These are phyloP conservation scores for Corvus hawaiiensis DNA, from an alignment of 2,113 vertebrate genomes.

Conservation along the genomic window DNA sequence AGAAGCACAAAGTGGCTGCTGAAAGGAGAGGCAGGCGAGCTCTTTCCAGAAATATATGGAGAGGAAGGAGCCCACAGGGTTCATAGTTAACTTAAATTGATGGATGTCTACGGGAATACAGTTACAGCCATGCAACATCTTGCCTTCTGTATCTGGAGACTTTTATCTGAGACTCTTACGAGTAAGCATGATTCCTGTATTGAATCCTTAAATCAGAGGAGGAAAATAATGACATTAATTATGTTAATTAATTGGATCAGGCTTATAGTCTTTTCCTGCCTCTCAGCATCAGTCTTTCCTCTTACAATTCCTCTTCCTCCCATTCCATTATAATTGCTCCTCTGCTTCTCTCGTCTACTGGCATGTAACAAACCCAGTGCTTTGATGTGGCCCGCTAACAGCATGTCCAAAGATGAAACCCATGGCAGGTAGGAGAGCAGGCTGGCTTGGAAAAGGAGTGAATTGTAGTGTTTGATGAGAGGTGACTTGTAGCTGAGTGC, in stretches of 20 bases:
- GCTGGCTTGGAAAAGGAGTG: not conserved
- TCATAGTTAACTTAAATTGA: not conserved
- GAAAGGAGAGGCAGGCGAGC: not conserved
- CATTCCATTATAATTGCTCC: slow-evolving; percentile 26
- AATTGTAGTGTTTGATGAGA: not conserved
- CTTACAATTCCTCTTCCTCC: slow-evolving; percentile 49
- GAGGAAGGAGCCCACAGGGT: not conserved
- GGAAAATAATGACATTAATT: slow-evolving; percentile 61
- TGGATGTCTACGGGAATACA: not conserved
- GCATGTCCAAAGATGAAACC: not conserved
- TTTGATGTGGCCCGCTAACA: not conserved
- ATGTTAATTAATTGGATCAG: slow-evolving; percentile 54
- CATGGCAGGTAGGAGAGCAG: not conserved
- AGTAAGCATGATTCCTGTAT: slow-evolving; percentile 42
- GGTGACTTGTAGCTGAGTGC: not conserved
- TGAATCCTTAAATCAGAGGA: slow-evolving; percentile 47
- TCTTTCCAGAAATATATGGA: not conserved
- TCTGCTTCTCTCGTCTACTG: not conserved
- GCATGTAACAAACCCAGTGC: not conserved
- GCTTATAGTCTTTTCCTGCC: slow-evolving; percentile 45
- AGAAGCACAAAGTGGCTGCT: not conserved
- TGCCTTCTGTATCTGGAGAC: not conserved
- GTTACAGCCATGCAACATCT: not conserved
- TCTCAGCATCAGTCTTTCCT: slow-evolving; percentile 54
- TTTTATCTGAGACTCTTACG: slow-evolving; percentile 21